phyloP scores from a whole-genome alignment of 2,113 vertebrate species.

The Ellobius talpinus region DNA sequence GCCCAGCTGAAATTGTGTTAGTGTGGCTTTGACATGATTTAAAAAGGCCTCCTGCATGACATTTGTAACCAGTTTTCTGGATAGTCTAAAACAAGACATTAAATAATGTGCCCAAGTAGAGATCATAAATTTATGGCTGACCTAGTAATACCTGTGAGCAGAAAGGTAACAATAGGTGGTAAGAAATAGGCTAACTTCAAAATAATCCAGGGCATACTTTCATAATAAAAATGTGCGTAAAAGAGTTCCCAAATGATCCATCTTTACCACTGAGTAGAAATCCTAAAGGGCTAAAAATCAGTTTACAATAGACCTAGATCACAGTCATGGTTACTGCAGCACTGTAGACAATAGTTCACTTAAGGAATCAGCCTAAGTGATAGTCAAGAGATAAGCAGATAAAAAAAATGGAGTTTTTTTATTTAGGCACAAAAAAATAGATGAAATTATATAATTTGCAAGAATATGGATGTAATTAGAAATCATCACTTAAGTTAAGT shows the following conservation, averaged over 20 bases:
- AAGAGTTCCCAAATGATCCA: background rate
- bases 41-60: constrained; percentile 62
- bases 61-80: constrained; percentile 68
- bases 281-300: too few species aligned
- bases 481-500: background rate
- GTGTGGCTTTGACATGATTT: constrained; percentile 64
- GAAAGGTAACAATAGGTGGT: background rate
- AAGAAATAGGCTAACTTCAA: background rate
- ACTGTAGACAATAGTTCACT: background rate
- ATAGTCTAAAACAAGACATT: constrained; percentile 64
- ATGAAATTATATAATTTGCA: background rate
- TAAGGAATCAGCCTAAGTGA: background rate
- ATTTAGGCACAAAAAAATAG: background rate
- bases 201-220: background rate
- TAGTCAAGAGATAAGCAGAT: background rate
- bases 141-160: background rate
- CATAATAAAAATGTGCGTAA: background rate
- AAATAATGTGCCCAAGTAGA: constrained; percentile 42
- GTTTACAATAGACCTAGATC: background rate
- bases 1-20: constrained; percentile 68
- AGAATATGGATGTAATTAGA: background rate
- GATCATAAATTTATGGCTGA: background rate
- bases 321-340: background rate
- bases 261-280: background rate
- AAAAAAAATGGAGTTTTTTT: background rate